Percentiles rank a stretch among this genome's conserved stretches.
Conservation (phyloP, 2,113 vertebrate species). For the Tylochromis polylepis region DNA sequence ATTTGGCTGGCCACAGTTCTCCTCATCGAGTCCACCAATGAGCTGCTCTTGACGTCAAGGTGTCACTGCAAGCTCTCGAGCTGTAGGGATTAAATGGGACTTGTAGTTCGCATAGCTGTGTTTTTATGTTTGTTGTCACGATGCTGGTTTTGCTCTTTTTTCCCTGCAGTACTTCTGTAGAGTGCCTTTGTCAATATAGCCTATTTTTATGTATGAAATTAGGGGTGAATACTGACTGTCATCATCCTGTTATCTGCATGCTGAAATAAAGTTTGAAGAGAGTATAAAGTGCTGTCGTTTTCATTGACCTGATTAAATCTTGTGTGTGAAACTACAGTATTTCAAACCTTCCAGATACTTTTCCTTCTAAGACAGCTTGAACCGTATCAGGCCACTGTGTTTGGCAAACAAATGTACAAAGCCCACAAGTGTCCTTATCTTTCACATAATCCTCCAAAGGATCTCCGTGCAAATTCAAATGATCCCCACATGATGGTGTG, state of each 20-base stretch:
- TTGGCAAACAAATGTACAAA: background rate
- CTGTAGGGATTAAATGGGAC: background rate
- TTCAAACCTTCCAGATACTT: background rate
- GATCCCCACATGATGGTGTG: background rate
- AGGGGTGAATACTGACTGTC: constrained; percentile 29
- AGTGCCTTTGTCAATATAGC: constrained; percentile 52
- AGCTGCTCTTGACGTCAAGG: background rate
- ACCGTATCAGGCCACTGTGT: constrained; percentile 8
- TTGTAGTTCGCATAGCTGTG: constrained; percentile 27
- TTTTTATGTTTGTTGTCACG: constrained; percentile 8
- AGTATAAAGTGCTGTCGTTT: background rate
- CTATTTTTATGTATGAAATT: constrained; percentile 63
- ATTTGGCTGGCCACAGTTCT: constrained; percentile 48
- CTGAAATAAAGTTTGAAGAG: constrained; percentile 66
- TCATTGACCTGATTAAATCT: background rate
- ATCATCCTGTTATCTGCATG: constrained; percentile 52
- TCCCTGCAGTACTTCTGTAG: constrained; percentile 29
- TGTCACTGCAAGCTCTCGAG: background rate
- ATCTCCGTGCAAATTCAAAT: background rate
- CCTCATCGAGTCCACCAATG: constrained; percentile 65
- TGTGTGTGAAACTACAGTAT: background rate
- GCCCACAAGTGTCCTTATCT: constrained; percentile 6
- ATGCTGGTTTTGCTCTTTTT: constrained; percentile 4
- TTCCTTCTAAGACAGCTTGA: background rate
- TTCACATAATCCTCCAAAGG: background rate